A percentile compares a stretch with the other conserved stretches of the same genome.
These are phyloP conservation scores for Pissodes strobi DNA, from an alignment of 1,140 invertebrate species.

Conservation along the genomic window DNA sequence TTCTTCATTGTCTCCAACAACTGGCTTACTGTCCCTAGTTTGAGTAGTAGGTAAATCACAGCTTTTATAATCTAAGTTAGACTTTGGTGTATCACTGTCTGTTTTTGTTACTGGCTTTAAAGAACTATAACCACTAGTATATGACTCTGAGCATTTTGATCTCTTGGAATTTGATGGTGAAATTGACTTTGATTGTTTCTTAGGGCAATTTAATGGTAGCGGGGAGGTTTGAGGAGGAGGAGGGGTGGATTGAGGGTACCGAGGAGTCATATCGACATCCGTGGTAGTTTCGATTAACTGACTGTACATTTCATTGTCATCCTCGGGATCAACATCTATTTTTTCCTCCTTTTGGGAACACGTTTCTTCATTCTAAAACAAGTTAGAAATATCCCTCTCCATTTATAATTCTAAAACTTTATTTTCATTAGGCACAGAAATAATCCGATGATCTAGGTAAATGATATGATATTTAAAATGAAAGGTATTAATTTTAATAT, in stretches of 20 bases:
- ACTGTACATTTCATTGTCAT: conserved; percentile 41
- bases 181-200: conserved; percentile 28
- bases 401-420: no score
- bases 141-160: conserved; percentile 17
- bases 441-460: no score
- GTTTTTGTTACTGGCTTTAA: conserved; percentile 8
- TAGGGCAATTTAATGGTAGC: conserved; percentile 24
- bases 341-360: conserved; percentile 46
- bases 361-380: conserved; percentile 42
- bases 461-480: no score
- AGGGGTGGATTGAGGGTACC: conserved; percentile 7
- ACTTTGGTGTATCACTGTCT: conserved; percentile 21
- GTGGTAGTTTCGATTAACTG: conserved; percentile 39
- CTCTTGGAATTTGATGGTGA: conserved; percentile 6
- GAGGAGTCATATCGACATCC: conserved; percentile 35
- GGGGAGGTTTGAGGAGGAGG: conserved; percentile 28
- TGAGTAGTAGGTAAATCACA: conserved; percentile 32
- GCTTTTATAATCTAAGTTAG: conserved; percentile 23
- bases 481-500: no score
- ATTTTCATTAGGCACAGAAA: no score
- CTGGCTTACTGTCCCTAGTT: conserved; percentile 1
- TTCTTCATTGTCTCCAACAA: conserved; percentile 19
- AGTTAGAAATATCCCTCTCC: no score
- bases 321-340: conserved; percentile 44
- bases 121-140: conserved; percentile 4